Base-by-base conservation (phyloP, 2,113 vertebrate genomes). In the Heptranchias perlo region DNA sequence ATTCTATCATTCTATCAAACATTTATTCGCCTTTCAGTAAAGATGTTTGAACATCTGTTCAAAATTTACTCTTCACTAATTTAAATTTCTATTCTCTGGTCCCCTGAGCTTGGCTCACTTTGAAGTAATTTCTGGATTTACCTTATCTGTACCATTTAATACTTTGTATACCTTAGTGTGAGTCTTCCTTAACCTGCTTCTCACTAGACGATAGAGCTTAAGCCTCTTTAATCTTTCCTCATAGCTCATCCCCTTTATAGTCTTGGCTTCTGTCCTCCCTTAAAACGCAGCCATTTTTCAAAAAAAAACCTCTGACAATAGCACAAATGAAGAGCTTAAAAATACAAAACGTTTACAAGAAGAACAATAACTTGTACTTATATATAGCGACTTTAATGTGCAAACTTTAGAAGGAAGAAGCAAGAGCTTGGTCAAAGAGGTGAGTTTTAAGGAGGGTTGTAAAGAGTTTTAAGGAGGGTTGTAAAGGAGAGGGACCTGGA, bases 231-330 rank as follows among this genome's bases (percentile, higher is more conserved):
- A 86, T 86, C 82, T 86, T 49, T 86, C 47, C 82, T 52, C 44
- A 25, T 52, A 23, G 82, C 44, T 49, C 44, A 47, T 49, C 44
- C 47, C 44, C 44, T 86, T 86, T 86, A 86, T 86, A 86, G 82
- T 49, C 21, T 28, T 86, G 82, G 52, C 39, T 86, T 82, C 76
- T 86, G 44, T 49, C 44, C 21, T 86, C 18, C 44, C 82, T 86
- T 86, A 86, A 86, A 86, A 86, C 49, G 82, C 44, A 47, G 47
- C 44, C 25, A 52, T 86, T 86, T 86, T 86, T 86, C 82, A 86
- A 52, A 52, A 25, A 23, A 86, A 86, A 49, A 35, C 8, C 28
- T 49, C 21, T 86, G 44, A 49, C 44, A 82, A 44, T 39, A 44
- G 76, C 39, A 86, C 82, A 21, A 86, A 25, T 52, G 82, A 49